phyloP scores from a whole-genome alignment of 2,797 vertebrate genomes.

The Megaceryle alcyon region DNA sequence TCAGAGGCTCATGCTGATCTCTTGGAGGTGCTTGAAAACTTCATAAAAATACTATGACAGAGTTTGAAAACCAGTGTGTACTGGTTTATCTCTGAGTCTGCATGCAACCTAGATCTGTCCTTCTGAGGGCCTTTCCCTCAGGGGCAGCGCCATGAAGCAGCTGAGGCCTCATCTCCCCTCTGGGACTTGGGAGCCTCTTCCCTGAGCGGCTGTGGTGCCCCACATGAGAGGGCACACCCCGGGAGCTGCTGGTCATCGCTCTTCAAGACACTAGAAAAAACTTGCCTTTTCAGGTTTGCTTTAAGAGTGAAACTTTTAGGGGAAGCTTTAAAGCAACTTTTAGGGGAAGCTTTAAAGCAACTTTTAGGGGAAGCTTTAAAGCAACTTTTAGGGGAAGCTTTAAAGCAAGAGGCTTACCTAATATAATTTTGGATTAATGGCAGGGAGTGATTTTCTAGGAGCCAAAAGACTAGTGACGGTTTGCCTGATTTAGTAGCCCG shows the following conservation, averaged over 20 bases:
- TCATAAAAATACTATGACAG: no score
- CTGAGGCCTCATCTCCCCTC: rapidly evolving
- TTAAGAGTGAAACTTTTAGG: not conserved
- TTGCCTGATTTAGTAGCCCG: not conserved
- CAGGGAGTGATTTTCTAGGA: not conserved
- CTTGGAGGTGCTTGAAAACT: not conserved
- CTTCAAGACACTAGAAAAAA: not conserved
- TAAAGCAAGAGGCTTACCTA: not conserved
- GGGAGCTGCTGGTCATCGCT: not conserved
- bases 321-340: not conserved
- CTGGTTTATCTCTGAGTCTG: not conserved
- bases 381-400: not conserved
- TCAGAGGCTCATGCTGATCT: not conserved
- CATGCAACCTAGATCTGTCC: rapidly evolving
- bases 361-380: not conserved
- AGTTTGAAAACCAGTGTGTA: rapidly evolving
- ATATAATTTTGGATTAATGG: not conserved
- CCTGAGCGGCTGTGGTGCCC: rapidly evolving
- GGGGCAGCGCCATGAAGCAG: rapidly evolving
- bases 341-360: not conserved
- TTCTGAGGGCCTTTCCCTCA: not conserved
- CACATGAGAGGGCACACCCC: rapidly evolving
- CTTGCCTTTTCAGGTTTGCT: not conserved
- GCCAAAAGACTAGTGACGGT: not conserved
- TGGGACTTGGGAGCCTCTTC: not conserved